Conservation (phyloP, 2,113 vertebrate genomes). For the Gymnocephalus cernua region DNA sequence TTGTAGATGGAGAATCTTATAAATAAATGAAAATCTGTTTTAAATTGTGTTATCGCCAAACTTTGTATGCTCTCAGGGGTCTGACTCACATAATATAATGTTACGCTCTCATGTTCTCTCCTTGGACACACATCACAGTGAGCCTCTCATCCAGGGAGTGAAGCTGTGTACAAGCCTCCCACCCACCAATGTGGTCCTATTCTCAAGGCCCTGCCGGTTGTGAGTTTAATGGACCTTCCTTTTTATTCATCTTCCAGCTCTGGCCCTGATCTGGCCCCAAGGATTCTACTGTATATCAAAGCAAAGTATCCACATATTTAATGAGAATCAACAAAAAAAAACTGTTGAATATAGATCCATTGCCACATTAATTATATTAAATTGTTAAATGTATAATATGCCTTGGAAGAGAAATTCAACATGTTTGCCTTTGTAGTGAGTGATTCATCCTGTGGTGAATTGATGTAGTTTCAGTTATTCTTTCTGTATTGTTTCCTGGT, state of each 20-base stretch:
- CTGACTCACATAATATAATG: constrained; percentile 40
- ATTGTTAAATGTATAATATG: constrained; percentile 13
- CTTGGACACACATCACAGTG: constrained; percentile 65
- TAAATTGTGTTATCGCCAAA: constrained; percentile 57
- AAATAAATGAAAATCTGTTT: constrained; percentile 61
- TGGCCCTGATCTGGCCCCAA: constrained; percentile 52
- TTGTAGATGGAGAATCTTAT: constrained; percentile 52
- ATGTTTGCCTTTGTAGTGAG: constrained; percentile 46
- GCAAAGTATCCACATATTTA: constrained; percentile 38
- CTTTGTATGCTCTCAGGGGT: constrained; percentile 53
- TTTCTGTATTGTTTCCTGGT: constrained; percentile 50
- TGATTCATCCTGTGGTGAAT: constrained; percentile 40
- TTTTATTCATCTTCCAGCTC: constrained; percentile 62
- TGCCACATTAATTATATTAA: not conserved
- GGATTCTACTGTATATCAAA: constrained; percentile 51
- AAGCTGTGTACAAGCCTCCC: constrained; percentile 63
- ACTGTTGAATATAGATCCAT: constrained; percentile 27
- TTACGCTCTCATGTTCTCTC: constrained; percentile 47
- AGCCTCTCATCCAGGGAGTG: constrained; percentile 64
- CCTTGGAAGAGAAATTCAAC: constrained; percentile 20
- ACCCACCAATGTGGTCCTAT: constrained; percentile 49
- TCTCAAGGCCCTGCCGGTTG: constrained; percentile 50
- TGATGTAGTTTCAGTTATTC: constrained; percentile 52
- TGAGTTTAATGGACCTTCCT: constrained; percentile 58
- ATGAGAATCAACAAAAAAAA: constrained; percentile 10